Evolutionary conservation across 2,888 invertebrate genomes (phyloP), one percentile per base, ranked within the genome.

Genomic region (Harmothoe impar): DNA sequence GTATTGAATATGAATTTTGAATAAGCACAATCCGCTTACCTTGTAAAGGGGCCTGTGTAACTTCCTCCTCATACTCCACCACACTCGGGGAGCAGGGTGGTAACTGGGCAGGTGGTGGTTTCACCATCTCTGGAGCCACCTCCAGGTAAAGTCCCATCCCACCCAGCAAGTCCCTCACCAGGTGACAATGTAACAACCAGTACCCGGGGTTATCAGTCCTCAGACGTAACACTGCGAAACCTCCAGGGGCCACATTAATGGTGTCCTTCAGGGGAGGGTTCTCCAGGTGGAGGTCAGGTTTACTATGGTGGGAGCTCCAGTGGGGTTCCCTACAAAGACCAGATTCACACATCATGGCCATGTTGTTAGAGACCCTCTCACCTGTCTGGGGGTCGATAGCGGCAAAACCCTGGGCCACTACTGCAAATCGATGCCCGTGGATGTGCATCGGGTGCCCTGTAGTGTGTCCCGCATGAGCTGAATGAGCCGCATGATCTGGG

Each of bases 341-440:
- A 3, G 86, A 29, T 0, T 86, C 54, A 25, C 86, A 86, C n/a
- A 0, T 25, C 3, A 86, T 54, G n/a, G 25, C 54, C n/a, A 12
- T 23, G 29, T 86, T 86, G 29, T 86, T 29, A 5, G 54, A 17
- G 7, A 31, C 17, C 29, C 20, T 86, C 10, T 12, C 54, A 20
- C 86, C 56, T 54, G 54, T 31, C 54, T 54, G 1, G 0, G 12
- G n/a, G 20, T 52, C 20, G 25, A 25, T 92, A 15, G 81, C 68
- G 7, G 92, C 92, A 90, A 93, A 93, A 23, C 94, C 95, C 93
- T 94, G 93, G 91, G 94, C 94, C 10, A 95, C 72, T 0, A 95
- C 94, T 35, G 94, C 92, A 91, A 94, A 95, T 5, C 94, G 93
- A 84, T 94, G 94, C 0, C 95, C 95, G 81, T 95, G 94, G 92